Percentiles rank a stretch among this genome's conserved stretches.
These are phyloP conservation scores for Drosophila sproati DNA, from an alignment of 1,140 invertebrate species.

Conservation along the genomic window DNA sequence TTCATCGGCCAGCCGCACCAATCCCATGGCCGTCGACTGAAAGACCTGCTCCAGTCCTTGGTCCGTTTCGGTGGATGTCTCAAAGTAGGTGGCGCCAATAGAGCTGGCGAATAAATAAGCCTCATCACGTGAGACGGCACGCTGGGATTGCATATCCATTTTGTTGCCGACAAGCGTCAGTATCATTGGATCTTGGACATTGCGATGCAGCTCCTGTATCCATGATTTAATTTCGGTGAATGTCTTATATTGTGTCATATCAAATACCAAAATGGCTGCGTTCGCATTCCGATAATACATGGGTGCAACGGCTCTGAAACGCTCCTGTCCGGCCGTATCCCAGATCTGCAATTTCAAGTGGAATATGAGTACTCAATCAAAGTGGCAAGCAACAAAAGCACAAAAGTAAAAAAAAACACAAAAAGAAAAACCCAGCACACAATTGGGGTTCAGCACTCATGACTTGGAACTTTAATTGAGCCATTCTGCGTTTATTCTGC, in stretches of 20 bases:
- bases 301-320: slow-evolving; percentile 94
- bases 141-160: slow-evolving; percentile 88
- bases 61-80: slow-evolving; percentile 92
- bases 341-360: slow-evolving; percentile 87
- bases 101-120: slow-evolving; percentile 90
- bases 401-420: too few species aligned
- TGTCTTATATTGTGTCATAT: slow-evolving; percentile 90
- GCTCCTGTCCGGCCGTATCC: slow-evolving; percentile 96
- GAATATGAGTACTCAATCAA: slow-evolving; percentile 23
- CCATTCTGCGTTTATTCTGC: slow-evolving; percentile 67
- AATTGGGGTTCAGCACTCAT: slow-evolving; percentile 10
- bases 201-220: slow-evolving; percentile 92
- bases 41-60: slow-evolving; percentile 90
- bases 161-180: slow-evolving; percentile 94
- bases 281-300: slow-evolving; percentile 97
- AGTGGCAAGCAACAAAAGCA: slow-evolving; percentile 3
- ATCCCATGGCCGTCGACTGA: slow-evolving; percentile 87
- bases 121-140: slow-evolving; percentile 88
- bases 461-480: slow-evolving; percentile 70
- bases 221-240: slow-evolving; percentile 92
- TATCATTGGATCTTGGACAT: slow-evolving; percentile 91
- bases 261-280: slow-evolving; percentile 94
- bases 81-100: slow-evolving; percentile 94
- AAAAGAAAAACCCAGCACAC: too few species aligned
- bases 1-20: slow-evolving; percentile 85